These are phyloP conservation scores for Eupithecia tripunctaria DNA, from an alignment of 2,888 invertebrate genomes.

Conservation along the genomic window DNA sequence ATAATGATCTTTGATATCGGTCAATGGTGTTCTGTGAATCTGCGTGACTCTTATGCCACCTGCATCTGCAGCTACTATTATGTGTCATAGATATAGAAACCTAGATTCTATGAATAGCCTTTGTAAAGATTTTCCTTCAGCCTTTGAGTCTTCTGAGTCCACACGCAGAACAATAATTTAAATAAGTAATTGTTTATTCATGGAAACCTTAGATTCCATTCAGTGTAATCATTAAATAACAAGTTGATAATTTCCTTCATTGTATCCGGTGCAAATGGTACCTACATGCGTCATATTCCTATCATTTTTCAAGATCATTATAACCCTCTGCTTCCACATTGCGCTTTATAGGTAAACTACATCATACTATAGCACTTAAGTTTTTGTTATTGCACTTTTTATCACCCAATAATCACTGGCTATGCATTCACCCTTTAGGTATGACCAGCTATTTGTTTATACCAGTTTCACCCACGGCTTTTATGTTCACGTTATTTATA, in stretches of 20 bases:
- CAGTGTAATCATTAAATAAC: constrained; percentile 30
- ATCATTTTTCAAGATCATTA: constrained; percentile 1
- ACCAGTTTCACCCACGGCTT: too few relatives aligned
- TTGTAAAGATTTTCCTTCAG: constrained; percentile 26
- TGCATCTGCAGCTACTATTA: constrained; percentile 17
- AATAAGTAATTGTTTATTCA: constrained; percentile 38
- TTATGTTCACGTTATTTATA: too few relatives aligned
- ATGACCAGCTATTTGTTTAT: background rate
- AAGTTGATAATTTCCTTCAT: constrained; percentile 31
- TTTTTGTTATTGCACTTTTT: constrained; percentile 1
- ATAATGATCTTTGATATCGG: constrained; percentile 20
- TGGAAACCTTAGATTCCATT: constrained; percentile 45
- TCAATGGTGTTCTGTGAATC: constrained; percentile 23
- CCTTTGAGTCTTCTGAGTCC: constrained; percentile 33
- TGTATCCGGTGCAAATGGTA: constrained; percentile 24
- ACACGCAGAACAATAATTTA: constrained; percentile 38
- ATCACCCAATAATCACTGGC: background rate
- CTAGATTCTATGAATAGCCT: background rate
- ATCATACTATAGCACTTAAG: background rate
- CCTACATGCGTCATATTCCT: constrained; percentile 27
- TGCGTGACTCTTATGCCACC: constrained; percentile 33
- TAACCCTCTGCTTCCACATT: background rate
- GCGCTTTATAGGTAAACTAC: background rate
- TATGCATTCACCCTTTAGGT: background rate
- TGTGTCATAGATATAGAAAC: constrained; percentile 7